Percentiles rank a stretch among this genome's conserved stretches.
These are phyloP conservation scores for Reticulitermes lucifugus DNA, from an alignment of 2,888 invertebrate genomes.

Conservation along the genomic window DNA sequence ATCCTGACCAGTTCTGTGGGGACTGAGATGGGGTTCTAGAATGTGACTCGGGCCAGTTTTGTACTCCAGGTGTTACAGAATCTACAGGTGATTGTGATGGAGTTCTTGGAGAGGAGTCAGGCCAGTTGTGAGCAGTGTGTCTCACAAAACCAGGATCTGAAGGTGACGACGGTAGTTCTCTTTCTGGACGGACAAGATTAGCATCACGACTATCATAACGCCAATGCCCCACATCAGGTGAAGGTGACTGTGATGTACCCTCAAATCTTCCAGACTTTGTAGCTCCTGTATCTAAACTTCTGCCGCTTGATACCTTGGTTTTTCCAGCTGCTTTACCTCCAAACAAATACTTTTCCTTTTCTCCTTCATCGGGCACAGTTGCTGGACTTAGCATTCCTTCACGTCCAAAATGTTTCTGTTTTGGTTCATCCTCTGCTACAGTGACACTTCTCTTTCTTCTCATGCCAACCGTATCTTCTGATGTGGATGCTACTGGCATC, in stretches of 20 bases:
- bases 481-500: constrained; percentile 35
- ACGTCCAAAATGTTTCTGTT: not conserved
- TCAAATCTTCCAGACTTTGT: constrained; percentile 60
- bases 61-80: constrained; percentile 58
- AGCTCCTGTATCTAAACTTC: constrained; percentile 2
- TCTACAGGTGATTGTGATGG: constrained; percentile 68
- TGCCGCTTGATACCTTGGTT: constrained; percentile 9
- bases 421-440: constrained; percentile 10
- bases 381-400: not conserved
- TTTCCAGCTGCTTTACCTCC: not conserved
- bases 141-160: constrained; percentile 80
- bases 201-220: constrained; percentile 52
- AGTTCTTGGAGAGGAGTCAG: constrained; percentile 65
- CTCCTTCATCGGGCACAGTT: not conserved
- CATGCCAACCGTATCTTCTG: not conserved
- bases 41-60: constrained; percentile 69
- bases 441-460: not conserved
- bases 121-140: constrained; percentile 78
- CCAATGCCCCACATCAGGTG: constrained; percentile 44
- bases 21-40: constrained; percentile 71
- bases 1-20: constrained; percentile 23
- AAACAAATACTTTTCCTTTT: constrained; percentile 27
- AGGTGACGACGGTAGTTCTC: constrained; percentile 68
- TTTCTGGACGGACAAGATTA: constrained; percentile 38
- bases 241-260: constrained; percentile 55